A percentile compares a stretch with the other conserved stretches of the same genome.
These are phyloP conservation scores for Chrysodeixis includens DNA, from an alignment of 2,888 invertebrate genomes.

Conservation along the genomic window DNA sequence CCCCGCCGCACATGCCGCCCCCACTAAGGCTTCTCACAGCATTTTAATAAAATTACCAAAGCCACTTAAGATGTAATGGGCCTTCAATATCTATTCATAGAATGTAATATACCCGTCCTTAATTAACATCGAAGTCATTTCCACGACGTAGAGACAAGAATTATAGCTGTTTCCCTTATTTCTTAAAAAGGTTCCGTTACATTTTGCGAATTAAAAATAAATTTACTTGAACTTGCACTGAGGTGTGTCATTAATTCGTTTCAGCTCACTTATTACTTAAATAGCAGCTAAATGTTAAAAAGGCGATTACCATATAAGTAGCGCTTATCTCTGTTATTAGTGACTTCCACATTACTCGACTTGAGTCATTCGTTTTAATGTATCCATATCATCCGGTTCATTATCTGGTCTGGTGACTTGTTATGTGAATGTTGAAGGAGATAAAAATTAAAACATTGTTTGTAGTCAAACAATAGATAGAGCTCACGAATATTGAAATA, in stretches of 20 bases:
- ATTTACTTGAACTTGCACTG: not conserved
- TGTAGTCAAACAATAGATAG: not conserved
- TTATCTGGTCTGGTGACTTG: conserved; percentile 32
- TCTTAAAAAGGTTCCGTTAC: conserved; percentile 1
- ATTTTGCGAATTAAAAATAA: conserved; percentile 1
- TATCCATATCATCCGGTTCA: conserved; percentile 33
- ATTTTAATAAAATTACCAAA: conserved; percentile 70
- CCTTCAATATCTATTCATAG: conserved; percentile 38
- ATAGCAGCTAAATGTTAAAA: conserved; percentile 16
- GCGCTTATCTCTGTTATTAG: conserved; percentile 25
- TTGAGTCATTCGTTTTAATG: conserved; percentile 43
- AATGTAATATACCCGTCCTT: conserved; percentile 38
- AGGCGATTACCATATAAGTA: conserved; percentile 23
- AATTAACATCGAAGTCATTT: conserved; percentile 23
- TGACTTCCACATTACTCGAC: conserved; percentile 24
- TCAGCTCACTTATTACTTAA: not conserved
- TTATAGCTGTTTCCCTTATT: not conserved
- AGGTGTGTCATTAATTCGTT: conserved; percentile 3
- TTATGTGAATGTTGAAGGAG: conserved; percentile 15
- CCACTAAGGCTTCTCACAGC: conserved; percentile 75
- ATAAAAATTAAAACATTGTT: conserved; percentile 13
- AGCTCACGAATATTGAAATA: not conserved
- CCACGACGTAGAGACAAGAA: conserved; percentile 11
- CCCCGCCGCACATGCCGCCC: conserved; percentile 50
- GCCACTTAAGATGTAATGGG: conserved; percentile 59